Evolutionary conservation across 2,113 vertebrate species (phyloP), one percentile per base, ranked within the genome.

Genomic region (Malurus elegans): DNA sequence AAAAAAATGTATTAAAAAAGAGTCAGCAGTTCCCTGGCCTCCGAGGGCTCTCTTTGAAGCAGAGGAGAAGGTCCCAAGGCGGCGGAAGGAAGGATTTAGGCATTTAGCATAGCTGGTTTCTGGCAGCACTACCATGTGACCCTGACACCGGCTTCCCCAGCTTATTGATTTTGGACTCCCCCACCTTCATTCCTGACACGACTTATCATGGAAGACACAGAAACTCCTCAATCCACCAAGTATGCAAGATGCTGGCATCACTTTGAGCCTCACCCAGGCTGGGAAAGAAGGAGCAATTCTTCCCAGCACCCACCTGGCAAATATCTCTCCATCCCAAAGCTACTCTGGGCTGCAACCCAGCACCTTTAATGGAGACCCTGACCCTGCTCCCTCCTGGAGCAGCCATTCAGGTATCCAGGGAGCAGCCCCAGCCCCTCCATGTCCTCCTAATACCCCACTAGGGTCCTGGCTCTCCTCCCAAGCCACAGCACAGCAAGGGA

Each of bases 121-220:
- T 96, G 92, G 95, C 92, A 93, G 47, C 0, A 4, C 71, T 60
- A 47, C 74, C 4, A 8, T 54, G 25, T 95, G 92, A 93, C 95
- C 94, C 64, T 76, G 91, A 86, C 75, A 50, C 45, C 76, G 61
- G 75, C 72, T 95, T 69, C 47, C 64, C 76, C 66, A 75, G 25
- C 65, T 73, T 97, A 94, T 95, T 96, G 94, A 70, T 94, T 93
- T 95, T 96, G 97, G 96, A 95, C 74, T 93, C 79, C 26, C 84
- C 48, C 74, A 76, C 71, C 54, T 87, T 91, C 88, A 88, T 84
- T 97, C 88, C 91, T 96, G 86, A 94, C 75, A 65, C 4, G 1
- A 56, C 74, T 95, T 94, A 90, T 86, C 78, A 90, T 45, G 72
- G 88, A 86, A 95, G 83, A 86, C 54, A 78, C 57, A 92, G 88